Evolutionary conservation across 2,888 invertebrate genomes (phyloP).

Genomic region (Rotaria magnacalcarata): DNA sequence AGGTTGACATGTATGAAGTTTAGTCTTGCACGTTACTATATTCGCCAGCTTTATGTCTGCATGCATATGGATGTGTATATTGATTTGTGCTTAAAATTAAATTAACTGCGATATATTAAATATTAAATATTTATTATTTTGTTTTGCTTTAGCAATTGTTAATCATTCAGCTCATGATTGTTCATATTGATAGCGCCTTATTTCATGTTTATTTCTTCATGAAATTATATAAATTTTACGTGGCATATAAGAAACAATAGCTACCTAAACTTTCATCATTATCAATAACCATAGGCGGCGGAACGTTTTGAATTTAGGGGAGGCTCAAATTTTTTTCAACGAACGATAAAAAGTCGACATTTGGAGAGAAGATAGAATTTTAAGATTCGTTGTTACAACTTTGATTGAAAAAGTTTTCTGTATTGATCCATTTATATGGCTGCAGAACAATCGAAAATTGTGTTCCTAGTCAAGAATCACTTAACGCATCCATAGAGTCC

Average conservation of each 20-base stretch:
- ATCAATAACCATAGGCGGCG: too few relatives aligned
- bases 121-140: not conserved
- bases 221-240: slow-evolving; percentile 94
- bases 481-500: too few relatives aligned
- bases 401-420: too few relatives aligned
- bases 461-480: too few relatives aligned
- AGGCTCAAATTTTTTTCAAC: too few relatives aligned
- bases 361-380: too few relatives aligned
- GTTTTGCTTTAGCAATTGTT: slow-evolving; percentile 65
- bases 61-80: not conserved
- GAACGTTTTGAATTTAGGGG: too few relatives aligned
- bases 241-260: slow-evolving; percentile 76
- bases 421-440: too few relatives aligned
- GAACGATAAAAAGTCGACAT: too few relatives aligned
- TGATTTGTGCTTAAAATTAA: not conserved
- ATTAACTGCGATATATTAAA: not conserved
- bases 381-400: too few relatives aligned
- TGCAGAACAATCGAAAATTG: too few relatives aligned
- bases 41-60: not conserved
- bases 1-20: not conserved
- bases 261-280: slow-evolving; percentile 56
- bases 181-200: slow-evolving; percentile 70
- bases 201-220: slow-evolving; percentile 86
- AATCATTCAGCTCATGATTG: slow-evolving; percentile 74
- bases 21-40: not conserved